Evolutionary conservation across 2,888 invertebrate genomes (phyloP), one percentile per base, ranked within the genome.

Genomic region (Caenorhabditis drosophilae): DNA sequence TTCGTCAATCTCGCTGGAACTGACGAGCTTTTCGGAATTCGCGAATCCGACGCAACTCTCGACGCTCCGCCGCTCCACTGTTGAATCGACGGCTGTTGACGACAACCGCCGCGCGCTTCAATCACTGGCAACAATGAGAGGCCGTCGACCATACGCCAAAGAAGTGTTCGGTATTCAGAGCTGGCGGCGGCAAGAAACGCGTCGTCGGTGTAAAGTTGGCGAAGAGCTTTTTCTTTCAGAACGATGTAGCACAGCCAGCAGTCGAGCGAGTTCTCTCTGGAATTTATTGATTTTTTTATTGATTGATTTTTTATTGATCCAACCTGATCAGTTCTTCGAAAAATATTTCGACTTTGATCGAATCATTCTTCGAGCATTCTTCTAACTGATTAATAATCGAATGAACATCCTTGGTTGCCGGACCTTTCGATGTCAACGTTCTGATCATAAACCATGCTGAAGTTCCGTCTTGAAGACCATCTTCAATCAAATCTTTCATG

Each of bases 161-260:
- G 87, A 26, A 89, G 85, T 61, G 86, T 85, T 41, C 88, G 86
- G 27, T 87, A 85, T 57, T 87, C 86, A 45, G 88, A 87, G 70
- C 89, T 88, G 34, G 88, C 87, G 63, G 88, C 84, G 34, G 89
- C 86, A 75, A 93, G 87, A 66, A 93, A 87, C 46, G 91, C 90
- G 78, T 89, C 89, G 9, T 89, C 87, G 4, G 88, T 88, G 85
- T 92, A 93, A 84, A 92, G 31, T 80, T 90, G 91, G 40, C 89
- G 88, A 49, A 92, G 86, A 18, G 92, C 88, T 34, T 70, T 74
- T 58, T 73, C 92, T 70, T 92, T 88, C 15, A 92, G 91, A 71
- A 91, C 88, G 51, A 93, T 87, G 84, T 92, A 92, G 57, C 91
- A 90, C 70, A 92, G 88, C 92, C 93, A 93, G 31, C 92, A 92